phyloP scores from a whole-genome alignment of 1,140 invertebrate species.

The Calliopsis andreniformis region DNA sequence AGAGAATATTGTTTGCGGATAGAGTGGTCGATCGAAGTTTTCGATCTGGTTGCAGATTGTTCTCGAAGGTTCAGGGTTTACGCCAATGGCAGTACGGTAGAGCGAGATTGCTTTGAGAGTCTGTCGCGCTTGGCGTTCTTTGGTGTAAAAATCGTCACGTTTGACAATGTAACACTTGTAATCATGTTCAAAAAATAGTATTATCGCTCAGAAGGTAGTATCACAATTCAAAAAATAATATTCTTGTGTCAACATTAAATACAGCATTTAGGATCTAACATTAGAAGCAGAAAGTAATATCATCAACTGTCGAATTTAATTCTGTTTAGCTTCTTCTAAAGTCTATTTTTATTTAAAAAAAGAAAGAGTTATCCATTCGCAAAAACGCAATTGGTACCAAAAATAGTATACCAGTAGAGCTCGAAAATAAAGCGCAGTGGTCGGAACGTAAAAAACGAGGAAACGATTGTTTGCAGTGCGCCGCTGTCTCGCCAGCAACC shows the following conservation, averaged over 20 bases:
- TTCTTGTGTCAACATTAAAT: too few species aligned
- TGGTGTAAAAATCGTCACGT: background rate
- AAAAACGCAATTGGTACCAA: too few species aligned
- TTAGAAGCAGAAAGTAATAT: background rate
- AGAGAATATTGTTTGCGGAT: background rate
- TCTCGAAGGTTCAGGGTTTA: background rate
- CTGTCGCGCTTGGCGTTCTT: background rate
- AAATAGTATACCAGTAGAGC: background rate
- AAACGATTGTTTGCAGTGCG: background rate
- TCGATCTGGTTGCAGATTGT: background rate
- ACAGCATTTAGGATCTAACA: background rate
- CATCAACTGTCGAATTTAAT: too few species aligned
- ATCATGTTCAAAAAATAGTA: too few species aligned
- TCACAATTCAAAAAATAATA: too few species aligned
- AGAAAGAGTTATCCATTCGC: too few species aligned
- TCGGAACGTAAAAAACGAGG: background rate
- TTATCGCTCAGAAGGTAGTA: too few species aligned
- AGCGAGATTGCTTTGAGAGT: constrained; percentile 11
- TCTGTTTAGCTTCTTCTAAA: background rate
- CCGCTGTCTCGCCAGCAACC: background rate
- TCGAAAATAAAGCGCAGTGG: background rate
- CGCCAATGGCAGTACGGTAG: constrained; percentile 1
- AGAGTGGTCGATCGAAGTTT: background rate
- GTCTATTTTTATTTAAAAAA: too few species aligned
- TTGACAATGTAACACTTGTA: background rate